Conservation (phyloP, 2,113 vertebrate species). For the Lepus americanus region DNA sequence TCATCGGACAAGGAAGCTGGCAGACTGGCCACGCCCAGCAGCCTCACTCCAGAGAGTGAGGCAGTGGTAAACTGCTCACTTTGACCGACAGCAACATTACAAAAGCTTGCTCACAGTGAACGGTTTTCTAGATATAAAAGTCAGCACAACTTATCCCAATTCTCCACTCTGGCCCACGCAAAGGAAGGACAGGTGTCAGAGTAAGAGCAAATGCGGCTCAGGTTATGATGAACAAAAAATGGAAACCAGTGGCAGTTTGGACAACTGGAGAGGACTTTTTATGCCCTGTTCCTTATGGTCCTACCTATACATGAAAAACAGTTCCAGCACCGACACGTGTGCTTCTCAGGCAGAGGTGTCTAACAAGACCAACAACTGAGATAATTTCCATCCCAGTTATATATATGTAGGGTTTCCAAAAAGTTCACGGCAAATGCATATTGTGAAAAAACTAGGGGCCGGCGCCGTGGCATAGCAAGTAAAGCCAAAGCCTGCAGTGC, state of each 20-base stretch:
- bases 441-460: no score
- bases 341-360: not conserved
- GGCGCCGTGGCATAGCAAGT: no score
- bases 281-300: not conserved
- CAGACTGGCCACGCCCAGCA: not conserved
- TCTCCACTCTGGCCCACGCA: not conserved
- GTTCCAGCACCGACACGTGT: accelerated
- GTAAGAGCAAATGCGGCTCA: not conserved
- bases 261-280: not conserved
- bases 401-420: no score
- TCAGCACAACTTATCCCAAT: not conserved
- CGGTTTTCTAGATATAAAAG: not conserved
- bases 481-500: no score
- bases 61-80: not conserved
- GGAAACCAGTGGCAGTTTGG: not conserved
- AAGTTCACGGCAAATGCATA: no score
- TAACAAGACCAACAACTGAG: not conserved
- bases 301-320: not conserved
- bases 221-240: not conserved
- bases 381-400: not conserved
- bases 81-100: not conserved
- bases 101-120: not conserved
- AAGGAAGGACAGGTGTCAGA: not conserved
- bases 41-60: not conserved
- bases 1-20: not conserved